Conservation (phyloP, 64 coral and sea anemone species). For the Pocillopora damicornis region DNA sequence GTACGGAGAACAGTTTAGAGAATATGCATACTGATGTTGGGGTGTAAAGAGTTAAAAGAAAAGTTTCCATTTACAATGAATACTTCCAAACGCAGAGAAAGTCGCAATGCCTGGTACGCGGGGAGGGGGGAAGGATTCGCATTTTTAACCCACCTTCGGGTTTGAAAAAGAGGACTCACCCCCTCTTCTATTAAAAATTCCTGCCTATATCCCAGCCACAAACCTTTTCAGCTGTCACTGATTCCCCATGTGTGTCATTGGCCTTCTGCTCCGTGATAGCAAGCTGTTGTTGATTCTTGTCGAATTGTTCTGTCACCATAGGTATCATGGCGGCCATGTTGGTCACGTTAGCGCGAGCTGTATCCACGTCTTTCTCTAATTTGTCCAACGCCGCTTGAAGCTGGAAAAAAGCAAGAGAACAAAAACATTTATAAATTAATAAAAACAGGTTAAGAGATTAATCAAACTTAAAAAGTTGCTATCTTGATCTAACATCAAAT, state of each 20-base stretch:
- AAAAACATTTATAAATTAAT: neutral
- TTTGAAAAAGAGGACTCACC: no score
- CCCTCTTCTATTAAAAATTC: no score
- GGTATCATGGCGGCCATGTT: slow-evolving; percentile 48
- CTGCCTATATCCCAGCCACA: neutral
- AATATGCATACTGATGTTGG: no score
- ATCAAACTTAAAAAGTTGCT: no score
- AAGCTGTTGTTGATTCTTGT: slow-evolving; percentile 46
- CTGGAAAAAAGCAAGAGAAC: slow-evolving; percentile 8
- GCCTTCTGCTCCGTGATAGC: slow-evolving; percentile 39
- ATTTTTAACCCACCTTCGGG: no score
- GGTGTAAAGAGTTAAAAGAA: no score
- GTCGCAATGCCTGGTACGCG: no score
- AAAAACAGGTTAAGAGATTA: neutral
- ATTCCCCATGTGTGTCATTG: slow-evolving; percentile 49
- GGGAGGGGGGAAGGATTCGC: no score
- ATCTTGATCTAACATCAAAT: no score
- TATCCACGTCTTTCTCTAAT: slow-evolving; percentile 61
- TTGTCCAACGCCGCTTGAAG: slow-evolving; percentile 46
- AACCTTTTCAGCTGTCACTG: slow-evolving; percentile 68
- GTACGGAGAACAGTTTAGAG: no score
- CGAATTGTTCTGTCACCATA: slow-evolving; percentile 51
- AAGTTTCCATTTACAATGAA: no score
- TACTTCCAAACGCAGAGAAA: no score
- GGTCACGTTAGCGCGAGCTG: slow-evolving; percentile 43